Evolutionary conservation across 92 coral and sea anemone genomes (phyloP).

Genomic region (Chrysogorgia sp.): DNA sequence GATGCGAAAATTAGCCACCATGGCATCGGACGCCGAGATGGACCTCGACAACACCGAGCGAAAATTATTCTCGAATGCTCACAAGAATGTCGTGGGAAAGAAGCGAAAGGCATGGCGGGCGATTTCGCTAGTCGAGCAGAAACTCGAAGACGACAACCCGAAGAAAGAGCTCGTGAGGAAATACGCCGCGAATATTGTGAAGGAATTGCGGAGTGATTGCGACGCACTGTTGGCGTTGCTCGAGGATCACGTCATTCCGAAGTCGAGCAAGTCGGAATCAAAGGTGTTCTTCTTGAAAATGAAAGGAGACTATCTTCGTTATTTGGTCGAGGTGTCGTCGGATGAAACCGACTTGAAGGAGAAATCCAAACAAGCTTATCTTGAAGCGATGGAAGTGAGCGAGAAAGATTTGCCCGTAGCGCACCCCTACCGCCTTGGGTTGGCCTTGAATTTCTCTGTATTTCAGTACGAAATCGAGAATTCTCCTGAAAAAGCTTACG

Average conservation of each 20-base stretch:
- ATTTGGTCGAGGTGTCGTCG: slow-evolving; percentile 6
- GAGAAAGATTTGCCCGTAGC: neutral
- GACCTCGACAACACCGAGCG: neutral
- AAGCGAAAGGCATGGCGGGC: slow-evolving; percentile 24
- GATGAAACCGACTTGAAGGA: slow-evolving; percentile 8
- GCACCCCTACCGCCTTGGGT: slow-evolving; percentile 15
- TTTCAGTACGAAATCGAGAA: slow-evolving; percentile 30
- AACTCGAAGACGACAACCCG: slow-evolving; percentile 17
- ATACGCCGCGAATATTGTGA: neutral
- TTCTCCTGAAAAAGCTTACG: slow-evolving; percentile 20
- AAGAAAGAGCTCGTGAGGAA: neutral
- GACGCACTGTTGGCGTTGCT: slow-evolving; percentile 4
- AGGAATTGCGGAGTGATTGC: slow-evolving; percentile 4
- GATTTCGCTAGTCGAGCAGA: neutral
- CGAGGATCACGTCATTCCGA: slow-evolving; percentile 12
- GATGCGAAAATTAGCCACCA: slow-evolving; percentile 10
- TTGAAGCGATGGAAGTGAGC: neutral
- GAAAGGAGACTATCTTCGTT: slow-evolving; percentile 38
- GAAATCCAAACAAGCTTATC: slow-evolving; percentile 14
- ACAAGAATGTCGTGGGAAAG: slow-evolving; percentile 25
- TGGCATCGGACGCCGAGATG: slow-evolving; percentile 7
- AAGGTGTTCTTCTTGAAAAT: slow-evolving; percentile 39
- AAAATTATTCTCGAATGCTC: slow-evolving; percentile 32
- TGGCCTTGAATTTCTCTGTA: slow-evolving; percentile 38
- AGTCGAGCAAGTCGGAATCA: slow-evolving; percentile 6